phyloP scores from a whole-genome alignment of 2,113 vertebrate genomes.

The Rhea pennata region DNA sequence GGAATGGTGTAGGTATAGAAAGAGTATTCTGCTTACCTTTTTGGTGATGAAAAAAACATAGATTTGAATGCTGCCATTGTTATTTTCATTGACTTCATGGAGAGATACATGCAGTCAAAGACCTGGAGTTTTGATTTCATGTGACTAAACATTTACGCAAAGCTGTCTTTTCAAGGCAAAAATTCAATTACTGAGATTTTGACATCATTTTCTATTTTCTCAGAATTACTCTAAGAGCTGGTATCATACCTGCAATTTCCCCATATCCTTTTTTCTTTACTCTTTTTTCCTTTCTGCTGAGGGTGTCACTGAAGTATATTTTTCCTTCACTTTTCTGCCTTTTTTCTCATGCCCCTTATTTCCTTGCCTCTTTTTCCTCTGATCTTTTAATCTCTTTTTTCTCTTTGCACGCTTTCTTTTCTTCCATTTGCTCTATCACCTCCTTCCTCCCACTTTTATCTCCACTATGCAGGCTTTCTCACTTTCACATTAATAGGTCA shows the following conservation, averaged over 20 bases:
- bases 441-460: not conserved
- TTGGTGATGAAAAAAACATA: not conserved
- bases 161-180: conserved; percentile 46
- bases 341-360: not conserved
- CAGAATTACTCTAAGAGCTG: not conserved
- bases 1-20: not conserved
- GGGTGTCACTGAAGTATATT: not conserved
- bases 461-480: not conserved
- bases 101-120: not conserved
- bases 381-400: not conserved
- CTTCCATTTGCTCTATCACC: not conserved
- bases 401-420: not conserved
- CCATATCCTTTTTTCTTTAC: not conserved
- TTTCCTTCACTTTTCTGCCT: not conserved
- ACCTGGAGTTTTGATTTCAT: not conserved
- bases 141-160: conserved; percentile 8
- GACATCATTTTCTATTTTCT: not conserved
- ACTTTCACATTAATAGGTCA: not conserved
- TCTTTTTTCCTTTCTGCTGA: not conserved
- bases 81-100: not conserved
- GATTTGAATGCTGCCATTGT: not conserved
- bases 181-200: not conserved
- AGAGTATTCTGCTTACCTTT: not conserved
- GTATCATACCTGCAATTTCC: not conserved
- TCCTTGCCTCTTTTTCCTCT: not conserved